phyloP scores from a whole-genome alignment of 1,140 invertebrate genomes.

The Amyelois transitella region DNA sequence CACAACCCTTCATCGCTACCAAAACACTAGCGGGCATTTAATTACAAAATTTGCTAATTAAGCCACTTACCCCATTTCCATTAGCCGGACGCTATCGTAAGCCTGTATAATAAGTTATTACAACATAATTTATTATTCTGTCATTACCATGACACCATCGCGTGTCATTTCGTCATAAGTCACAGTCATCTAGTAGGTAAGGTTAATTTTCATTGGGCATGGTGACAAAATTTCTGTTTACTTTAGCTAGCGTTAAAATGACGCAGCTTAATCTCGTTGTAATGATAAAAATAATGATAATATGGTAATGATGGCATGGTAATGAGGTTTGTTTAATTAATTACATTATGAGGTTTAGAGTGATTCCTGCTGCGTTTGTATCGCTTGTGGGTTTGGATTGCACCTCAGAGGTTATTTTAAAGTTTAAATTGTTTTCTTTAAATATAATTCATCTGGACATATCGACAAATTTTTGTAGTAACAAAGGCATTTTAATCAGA shows the following conservation, averaged over 20 bases:
- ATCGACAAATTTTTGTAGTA: too few species aligned
- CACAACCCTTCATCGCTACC: slow-evolving; percentile 43
- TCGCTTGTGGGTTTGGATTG: not conserved
- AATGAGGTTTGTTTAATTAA: slow-evolving; percentile 55
- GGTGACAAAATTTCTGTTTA: slow-evolving; percentile 73
- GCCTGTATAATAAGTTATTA: slow-evolving; percentile 67
- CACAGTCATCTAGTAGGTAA: slow-evolving; percentile 37
- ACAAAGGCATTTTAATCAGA: too few species aligned
- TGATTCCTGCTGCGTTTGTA: slow-evolving; percentile 38
- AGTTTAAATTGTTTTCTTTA: too few species aligned
- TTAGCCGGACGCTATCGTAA: slow-evolving; percentile 31
- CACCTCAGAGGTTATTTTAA: too few species aligned
- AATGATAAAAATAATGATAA: slow-evolving; percentile 17
- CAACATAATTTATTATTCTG: slow-evolving; percentile 71
- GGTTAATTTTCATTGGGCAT: slow-evolving; percentile 67
- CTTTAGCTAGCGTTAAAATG: slow-evolving; percentile 48
- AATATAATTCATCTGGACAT: too few species aligned
- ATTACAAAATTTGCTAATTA: slow-evolving; percentile 66
- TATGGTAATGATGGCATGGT: slow-evolving; percentile 41
- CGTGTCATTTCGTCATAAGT: slow-evolving; percentile 64
- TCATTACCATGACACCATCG: slow-evolving; percentile 66
- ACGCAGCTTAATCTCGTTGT: slow-evolving; percentile 34
- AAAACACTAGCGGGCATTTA: slow-evolving; percentile 26
- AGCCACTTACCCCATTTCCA: slow-evolving; percentile 24
- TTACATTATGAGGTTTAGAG: slow-evolving; percentile 42